Conservation (phyloP, 2,113 vertebrate species). For the Dicaeum eximium region DNA sequence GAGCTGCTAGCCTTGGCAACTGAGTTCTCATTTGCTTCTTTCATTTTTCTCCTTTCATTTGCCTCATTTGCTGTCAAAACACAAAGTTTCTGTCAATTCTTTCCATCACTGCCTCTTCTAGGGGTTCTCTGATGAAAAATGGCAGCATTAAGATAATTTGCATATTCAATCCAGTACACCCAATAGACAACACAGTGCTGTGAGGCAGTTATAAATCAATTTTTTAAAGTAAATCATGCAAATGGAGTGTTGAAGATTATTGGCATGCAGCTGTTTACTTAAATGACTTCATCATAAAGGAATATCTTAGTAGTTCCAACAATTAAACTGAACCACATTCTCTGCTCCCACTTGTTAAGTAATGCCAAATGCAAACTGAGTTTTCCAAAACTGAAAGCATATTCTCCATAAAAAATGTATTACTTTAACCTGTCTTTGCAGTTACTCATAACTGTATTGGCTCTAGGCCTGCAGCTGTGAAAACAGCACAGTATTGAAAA, state of each 20-base stretch:
- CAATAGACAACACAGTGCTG: not conserved
- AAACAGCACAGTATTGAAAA: slow-evolving; percentile 8
- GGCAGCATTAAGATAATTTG: not conserved
- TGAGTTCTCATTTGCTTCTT: not conserved
- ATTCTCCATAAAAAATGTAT: not conserved
- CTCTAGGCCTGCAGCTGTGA: not conserved
- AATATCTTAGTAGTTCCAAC: not conserved
- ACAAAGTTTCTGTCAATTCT: not conserved
- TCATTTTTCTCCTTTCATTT: not conserved
- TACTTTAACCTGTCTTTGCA: slow-evolving; percentile 6
- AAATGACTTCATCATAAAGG: not conserved
- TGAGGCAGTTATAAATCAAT: not conserved
- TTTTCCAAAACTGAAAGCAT: not conserved
- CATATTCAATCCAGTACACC: not conserved
- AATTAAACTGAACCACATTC: not conserved
- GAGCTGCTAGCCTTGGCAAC: rapidly evolving
- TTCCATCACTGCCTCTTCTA: not conserved
- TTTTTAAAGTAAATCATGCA: not conserved
- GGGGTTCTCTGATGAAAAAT: not conserved
- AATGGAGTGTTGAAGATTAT: not conserved
- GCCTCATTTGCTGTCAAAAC: not conserved
- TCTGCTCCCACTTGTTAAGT: not conserved
- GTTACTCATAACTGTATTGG: not conserved
- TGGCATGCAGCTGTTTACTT: not conserved
- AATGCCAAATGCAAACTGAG: not conserved